Evolutionary conservation across 2,113 vertebrate genomes (phyloP).

Genomic region (Sorex araneus): DNA sequence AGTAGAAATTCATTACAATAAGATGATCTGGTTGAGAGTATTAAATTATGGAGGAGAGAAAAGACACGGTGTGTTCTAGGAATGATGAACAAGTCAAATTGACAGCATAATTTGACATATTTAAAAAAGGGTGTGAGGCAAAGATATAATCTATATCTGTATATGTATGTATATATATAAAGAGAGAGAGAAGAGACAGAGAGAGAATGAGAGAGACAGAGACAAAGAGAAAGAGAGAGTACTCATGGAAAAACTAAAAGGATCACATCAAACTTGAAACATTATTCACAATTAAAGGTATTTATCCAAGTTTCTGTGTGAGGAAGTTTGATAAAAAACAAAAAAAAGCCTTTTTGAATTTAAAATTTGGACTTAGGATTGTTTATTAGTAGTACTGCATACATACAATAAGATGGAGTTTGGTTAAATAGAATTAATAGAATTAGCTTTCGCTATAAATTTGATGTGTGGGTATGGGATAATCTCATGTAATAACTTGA

Average conservation of each 20-base stretch:
- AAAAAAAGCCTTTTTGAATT: neutral
- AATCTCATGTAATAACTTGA: no score
- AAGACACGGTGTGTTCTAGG: conserved; percentile 69
- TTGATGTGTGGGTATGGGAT: fast-evolving
- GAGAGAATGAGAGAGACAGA: no score
- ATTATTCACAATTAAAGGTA: conserved; percentile 3
- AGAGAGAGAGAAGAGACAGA: no score
- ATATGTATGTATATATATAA: no score
- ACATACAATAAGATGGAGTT: neutral
- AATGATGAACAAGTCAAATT: conserved; percentile 69
- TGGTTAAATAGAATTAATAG: neutral
- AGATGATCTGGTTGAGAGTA: neutral
- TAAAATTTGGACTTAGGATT: neutral
- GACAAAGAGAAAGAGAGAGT: conserved; percentile 27
- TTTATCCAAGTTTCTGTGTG: conserved; percentile 10
- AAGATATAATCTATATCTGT: neutral
- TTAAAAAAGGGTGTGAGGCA: conserved; percentile 81
- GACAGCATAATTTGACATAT: conserved; percentile 76
- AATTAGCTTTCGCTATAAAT: neutral
- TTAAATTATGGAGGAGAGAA: conserved; percentile 60
- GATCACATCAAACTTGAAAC: conserved; percentile 62
- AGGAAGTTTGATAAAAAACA: neutral
- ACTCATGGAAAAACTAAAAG: conserved; percentile 52
- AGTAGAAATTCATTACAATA: conserved; percentile 57
- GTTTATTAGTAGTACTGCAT: neutral